Conservation (phyloP, 1,140 invertebrate species). For the Cyrtorhinus lividipennis region DNA sequence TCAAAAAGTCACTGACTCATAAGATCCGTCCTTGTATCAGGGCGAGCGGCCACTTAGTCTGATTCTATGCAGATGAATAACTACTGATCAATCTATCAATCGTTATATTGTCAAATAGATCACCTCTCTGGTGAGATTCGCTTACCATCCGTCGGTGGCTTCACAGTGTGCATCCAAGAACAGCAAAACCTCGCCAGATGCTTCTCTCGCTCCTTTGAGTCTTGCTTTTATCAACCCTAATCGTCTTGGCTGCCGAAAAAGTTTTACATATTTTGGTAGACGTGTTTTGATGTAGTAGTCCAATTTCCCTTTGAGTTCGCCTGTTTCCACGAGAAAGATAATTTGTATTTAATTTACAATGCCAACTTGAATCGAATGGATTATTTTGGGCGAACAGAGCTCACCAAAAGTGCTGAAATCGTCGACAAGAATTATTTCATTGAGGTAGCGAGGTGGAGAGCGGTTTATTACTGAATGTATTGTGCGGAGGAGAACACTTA, state of each 20-base stretch:
- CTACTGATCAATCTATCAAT: too few species aligned
- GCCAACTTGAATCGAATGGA: too few species aligned
- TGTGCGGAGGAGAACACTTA: conserved; percentile 72
- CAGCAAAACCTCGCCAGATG: conserved; percentile 62
- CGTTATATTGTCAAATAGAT: too few species aligned
- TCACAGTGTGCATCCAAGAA: conserved; percentile 92
- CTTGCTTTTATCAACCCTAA: conserved; percentile 74
- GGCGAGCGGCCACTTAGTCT: too few species aligned
- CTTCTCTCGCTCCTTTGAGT: conserved; percentile 61
- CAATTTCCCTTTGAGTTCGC: conserved; percentile 50
- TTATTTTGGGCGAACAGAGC: too few species aligned
- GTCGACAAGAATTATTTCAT: conserved; percentile 86
- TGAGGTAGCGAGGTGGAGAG: conserved; percentile 62
- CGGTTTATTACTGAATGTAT: conserved; percentile 67
- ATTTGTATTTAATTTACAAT: too few species aligned
- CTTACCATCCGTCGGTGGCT: conserved; percentile 78
- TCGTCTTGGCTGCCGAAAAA: conserved; percentile 52
- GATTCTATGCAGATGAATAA: too few species aligned
- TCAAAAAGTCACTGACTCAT: too few species aligned
- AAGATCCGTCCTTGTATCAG: too few species aligned
- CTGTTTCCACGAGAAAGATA: too few species aligned
- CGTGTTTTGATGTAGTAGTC: conserved; percentile 55
- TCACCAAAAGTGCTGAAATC: conserved; percentile 60
- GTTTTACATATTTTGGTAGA: conserved; percentile 45
- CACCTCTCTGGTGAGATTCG: too few species aligned